Evolutionary conservation across 2,888 invertebrate genomes (phyloP).

Genomic region (Leptodirus hochenwartii): DNA sequence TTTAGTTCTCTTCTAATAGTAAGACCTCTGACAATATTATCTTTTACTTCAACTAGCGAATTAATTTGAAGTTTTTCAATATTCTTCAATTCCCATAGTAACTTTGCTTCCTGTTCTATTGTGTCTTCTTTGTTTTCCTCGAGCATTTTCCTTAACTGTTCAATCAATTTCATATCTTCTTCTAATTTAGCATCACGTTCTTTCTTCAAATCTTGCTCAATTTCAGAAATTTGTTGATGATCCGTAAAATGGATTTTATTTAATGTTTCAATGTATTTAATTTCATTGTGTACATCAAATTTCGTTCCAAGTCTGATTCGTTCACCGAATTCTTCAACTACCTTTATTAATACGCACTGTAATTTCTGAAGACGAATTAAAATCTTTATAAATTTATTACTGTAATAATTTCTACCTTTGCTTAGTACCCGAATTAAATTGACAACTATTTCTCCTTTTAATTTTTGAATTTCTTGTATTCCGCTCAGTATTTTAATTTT

Average conservation of each 20-base stretch:
- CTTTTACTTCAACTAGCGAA: too few relatives aligned
- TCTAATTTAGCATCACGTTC: constrained; percentile 29
- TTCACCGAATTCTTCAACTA: constrained; percentile 20
- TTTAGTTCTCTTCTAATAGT: constrained; percentile 26
- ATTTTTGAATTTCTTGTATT: constrained; percentile 19
- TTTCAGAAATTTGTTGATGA: too few relatives aligned
- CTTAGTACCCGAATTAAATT: constrained; percentile 16
- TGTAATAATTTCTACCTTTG: constrained; percentile 17
- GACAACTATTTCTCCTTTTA: constrained; percentile 16
- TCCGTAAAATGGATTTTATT: constrained; percentile 5
- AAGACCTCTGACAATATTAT: too few relatives aligned
- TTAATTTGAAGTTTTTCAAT: constrained; percentile 24
- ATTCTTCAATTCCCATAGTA: constrained; percentile 25
- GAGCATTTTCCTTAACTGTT: constrained; percentile 27
- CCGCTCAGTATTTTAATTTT: constrained; percentile 20
- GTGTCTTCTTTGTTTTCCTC: constrained; percentile 26
- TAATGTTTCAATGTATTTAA: constrained; percentile 16
- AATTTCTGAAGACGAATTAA: constrained; percentile 20
- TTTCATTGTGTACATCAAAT: constrained; percentile 31
- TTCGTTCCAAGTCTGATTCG: constrained; percentile 27
- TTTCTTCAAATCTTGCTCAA: constrained; percentile 30
- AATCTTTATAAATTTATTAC: constrained; percentile 18
- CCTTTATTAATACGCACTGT: constrained; percentile 19
- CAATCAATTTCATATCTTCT: constrained; percentile 17
- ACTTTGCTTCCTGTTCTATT: constrained; percentile 21